Evolutionary conservation across 2,888 invertebrate species (phyloP).

Genomic region (Aspidiotus destructor): DNA sequence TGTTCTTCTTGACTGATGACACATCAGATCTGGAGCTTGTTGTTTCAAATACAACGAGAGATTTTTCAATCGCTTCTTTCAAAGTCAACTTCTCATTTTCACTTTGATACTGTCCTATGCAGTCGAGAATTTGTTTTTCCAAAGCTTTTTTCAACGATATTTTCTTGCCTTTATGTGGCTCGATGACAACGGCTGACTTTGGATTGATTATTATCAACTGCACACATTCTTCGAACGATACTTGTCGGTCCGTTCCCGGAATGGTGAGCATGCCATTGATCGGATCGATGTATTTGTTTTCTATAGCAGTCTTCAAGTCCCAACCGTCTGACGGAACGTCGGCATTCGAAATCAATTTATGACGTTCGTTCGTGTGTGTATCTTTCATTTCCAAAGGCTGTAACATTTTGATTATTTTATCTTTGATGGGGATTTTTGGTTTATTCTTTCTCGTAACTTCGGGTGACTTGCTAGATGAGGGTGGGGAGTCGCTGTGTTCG

Average conservation of each 20-base stretch:
- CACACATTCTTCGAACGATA: constrained; percentile 79
- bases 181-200: constrained; percentile 69
- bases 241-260: constrained; percentile 71
- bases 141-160: constrained; percentile 61
- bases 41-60: constrained; percentile 50
- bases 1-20: too few species aligned
- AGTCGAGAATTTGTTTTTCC: constrained; percentile 66
- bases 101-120: constrained; percentile 60
- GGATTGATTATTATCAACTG: constrained; percentile 75
- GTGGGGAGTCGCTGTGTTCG: neutral
- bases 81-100: constrained; percentile 53
- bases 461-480: neutral
- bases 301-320: constrained; percentile 72
- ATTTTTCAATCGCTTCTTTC: constrained; percentile 61
- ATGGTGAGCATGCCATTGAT: constrained; percentile 72
- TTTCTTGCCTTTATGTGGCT: constrained; percentile 63
- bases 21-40: neutral
- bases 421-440: constrained; percentile 28
- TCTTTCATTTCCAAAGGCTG: constrained; percentile 32
- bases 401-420: constrained; percentile 32
- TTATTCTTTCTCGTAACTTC: constrained; percentile 3
- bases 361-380: constrained; percentile 43
- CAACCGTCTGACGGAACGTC: constrained; percentile 77
- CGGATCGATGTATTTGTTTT: constrained; percentile 71
- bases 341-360: constrained; percentile 44